Conservation (phyloP, 2,113 vertebrate species). For the Ceyx margarethae region DNA sequence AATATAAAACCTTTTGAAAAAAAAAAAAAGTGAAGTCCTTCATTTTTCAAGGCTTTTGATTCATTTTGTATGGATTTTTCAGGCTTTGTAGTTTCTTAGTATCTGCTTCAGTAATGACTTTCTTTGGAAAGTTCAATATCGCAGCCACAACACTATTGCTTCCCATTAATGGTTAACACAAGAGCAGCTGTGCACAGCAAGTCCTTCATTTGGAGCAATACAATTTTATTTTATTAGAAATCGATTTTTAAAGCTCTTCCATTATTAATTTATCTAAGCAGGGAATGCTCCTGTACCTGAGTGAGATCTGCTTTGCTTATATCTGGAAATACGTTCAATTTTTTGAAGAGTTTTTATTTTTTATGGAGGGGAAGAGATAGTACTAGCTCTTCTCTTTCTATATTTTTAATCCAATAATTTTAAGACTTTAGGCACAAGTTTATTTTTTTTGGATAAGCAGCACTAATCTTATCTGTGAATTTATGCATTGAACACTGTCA, state of each 20-base stretch:
- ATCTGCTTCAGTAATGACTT: constrained; percentile 47
- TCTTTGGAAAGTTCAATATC: constrained; percentile 45
- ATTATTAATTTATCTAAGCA: constrained; percentile 53
- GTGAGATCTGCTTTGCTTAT: neutral
- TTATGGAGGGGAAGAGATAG: neutral
- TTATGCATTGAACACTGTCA: neutral
- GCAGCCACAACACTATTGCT: neutral
- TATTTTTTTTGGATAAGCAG: neutral
- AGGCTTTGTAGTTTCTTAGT: neutral
- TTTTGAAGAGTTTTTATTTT: neutral
- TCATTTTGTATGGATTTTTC: constrained; percentile 46
- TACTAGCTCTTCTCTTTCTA: neutral
- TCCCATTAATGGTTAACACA: constrained; percentile 19
- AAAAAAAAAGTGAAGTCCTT: neutral
- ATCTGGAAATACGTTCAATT: neutral
- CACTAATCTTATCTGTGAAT: neutral
- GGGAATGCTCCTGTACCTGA: neutral
- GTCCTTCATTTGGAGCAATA: constrained; percentile 21
- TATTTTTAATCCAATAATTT: neutral
- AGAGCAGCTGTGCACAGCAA: constrained; percentile 62
- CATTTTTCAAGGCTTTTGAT: constrained; percentile 40
- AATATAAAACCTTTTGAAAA: neutral
- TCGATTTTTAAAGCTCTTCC: constrained; percentile 59
- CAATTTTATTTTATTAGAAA: constrained; percentile 59
- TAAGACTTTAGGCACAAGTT: neutral